Evolutionary conservation across 2,888 invertebrate genomes (phyloP), one percentile per base, ranked within the genome.

Genomic region (Notodonta dromedarius): DNA sequence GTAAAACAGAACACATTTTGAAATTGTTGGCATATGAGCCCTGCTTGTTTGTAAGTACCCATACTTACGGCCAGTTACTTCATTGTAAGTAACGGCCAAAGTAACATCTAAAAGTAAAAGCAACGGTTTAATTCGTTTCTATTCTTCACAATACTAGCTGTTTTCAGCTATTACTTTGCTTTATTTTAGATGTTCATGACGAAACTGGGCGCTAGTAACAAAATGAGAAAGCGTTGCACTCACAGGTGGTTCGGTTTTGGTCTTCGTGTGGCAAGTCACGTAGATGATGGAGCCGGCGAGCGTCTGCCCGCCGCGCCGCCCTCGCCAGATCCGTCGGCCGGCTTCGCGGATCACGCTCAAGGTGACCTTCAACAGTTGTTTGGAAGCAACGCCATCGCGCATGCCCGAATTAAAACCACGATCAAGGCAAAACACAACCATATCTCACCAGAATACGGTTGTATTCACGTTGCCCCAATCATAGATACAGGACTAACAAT

Each of bases 291-390:
- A 62, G 67, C 24, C 59, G 70, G 57, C 57, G 69, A 65, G 66
- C 63, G 69, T 71, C 62, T 68, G 71, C 57, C 66, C 67, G 66
- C 58, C 60, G 63, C 54, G 66, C 62, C 62, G 73, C 68, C 69
- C 68, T 58, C 62, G 24, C 62, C 48, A 60, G 51, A 67, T 67
- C 59, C 54, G 66, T 62, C 62, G 73, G 69, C 69, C 68, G 69
- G 71, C 74, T 65, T 72, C 62, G 58, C 65, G 70, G 61, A 61
- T 64, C 58, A 60, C 65, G 72, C 69, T 83, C 87, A 91, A 91
- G 91, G 91, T 92, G 89, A 92, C 92, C 91, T 91, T 90, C 86
- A 86, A 75, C 77, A 74, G 66, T 75, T 79, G 77, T 88, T 88
- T 83, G 84, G 84, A 84, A 76, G 82, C 83, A 78, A 77, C 83